Evolutionary conservation across 1,140 invertebrate genomes (phyloP), one percentile per base, ranked within the genome.

Genomic region (Nautilus pompilius): DNA sequence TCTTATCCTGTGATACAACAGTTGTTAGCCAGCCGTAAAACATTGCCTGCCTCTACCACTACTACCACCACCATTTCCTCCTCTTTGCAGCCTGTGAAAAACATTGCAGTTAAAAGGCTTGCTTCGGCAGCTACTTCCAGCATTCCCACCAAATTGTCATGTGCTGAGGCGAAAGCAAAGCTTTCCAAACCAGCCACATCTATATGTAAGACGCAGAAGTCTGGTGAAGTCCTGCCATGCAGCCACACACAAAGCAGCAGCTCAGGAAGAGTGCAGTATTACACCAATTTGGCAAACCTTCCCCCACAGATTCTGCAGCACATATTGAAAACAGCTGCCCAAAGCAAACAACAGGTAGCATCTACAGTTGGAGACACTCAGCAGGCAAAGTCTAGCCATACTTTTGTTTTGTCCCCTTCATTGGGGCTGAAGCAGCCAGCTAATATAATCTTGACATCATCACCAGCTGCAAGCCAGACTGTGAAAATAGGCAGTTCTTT

Each of bases 1-100:
- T 62, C 65, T 4, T 62, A 66, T 36, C 65, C 68, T 4, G 65
- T 61, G 2, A 66, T 65, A 51, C 69, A 68, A 49, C 58, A 63
- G 28, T 57, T 68, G 55, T 51, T 66, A 41, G 41, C 65, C 5
- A 22, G 24, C 24, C 17, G 49, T 20, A 22, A 53, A 20, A 26
- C 5, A 3, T 15, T 28, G 15, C 26, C 6, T 24, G n/a, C 26
- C 24, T 15, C 49, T 1, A 24, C 49, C 10, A 32, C 36, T n/a
- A 45, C 36, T 13, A n/a, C 36, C 10, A 45, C 36, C 20, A 13
- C 36, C 20, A 45, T 45, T n/a, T n/a, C n/a, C n/a, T n/a, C n/a
- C n/a, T n/a, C n/a, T n/a, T n/a, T n/a, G n/a, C n/a, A n/a, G n/a
- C n/a, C n/a, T n/a, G n/a, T n/a, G n/a, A n/a, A n/a, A n/a, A n/a